A percentile compares a stretch with the other conserved stretches of the same genome.
Conservation (phyloP, 2,888 invertebrate species). For the Alentia gelatinosa region DNA sequence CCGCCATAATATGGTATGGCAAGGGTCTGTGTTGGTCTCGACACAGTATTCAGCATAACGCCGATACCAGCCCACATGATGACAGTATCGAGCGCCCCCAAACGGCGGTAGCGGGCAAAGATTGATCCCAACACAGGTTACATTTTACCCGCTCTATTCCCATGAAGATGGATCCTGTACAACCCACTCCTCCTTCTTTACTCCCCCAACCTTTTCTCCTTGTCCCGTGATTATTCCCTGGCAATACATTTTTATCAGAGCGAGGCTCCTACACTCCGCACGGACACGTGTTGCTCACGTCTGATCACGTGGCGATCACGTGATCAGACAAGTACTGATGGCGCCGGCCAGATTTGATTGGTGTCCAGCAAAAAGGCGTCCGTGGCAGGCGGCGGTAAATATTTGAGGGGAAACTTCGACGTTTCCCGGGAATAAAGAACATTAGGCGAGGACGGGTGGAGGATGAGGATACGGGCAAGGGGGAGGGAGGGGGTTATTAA, state of each 20-base stretch:
- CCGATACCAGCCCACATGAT: too few relatives aligned
- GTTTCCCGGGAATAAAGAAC: neutral
- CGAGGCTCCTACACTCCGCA: neutral
- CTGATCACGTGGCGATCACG: too few relatives aligned
- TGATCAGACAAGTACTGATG: neutral
- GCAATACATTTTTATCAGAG: neutral
- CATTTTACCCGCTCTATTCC: neutral
- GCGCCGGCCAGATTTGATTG: neutral
- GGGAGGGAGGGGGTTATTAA: too few relatives aligned
- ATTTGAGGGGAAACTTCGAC: neutral
- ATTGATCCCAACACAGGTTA: neutral
- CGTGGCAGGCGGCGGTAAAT: neutral
- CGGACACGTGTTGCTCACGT: conserved; percentile 8
- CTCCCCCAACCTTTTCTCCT: neutral
- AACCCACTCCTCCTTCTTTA: neutral
- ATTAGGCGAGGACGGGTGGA: neutral
- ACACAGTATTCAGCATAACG: too few relatives aligned
- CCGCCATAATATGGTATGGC: too few relatives aligned
- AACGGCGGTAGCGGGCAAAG: neutral
- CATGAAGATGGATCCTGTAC: neutral
- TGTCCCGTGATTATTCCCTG: neutral
- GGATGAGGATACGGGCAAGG: too few relatives aligned
- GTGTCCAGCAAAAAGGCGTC: neutral
- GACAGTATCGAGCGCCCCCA: neutral
- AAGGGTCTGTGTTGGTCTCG: too few relatives aligned